phyloP scores from a whole-genome alignment of 2,888 invertebrate species.

The Noctua janthe region DNA sequence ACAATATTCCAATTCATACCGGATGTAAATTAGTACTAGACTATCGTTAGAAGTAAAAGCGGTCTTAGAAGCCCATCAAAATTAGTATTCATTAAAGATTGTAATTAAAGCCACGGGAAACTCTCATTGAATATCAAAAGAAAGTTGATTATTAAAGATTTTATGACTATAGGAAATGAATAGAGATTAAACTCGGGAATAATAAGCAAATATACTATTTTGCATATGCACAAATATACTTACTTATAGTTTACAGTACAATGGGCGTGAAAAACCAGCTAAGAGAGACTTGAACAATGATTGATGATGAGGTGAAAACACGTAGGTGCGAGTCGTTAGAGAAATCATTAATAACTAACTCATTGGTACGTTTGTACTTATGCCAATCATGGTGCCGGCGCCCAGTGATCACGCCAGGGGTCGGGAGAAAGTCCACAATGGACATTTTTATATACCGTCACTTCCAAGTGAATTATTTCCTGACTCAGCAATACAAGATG shows the following conservation, averaged over 20 bases:
- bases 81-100: constrained; percentile 40
- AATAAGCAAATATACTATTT: constrained; percentile 20
- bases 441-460: constrained; percentile 63
- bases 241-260: constrained; percentile 30
- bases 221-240: constrained; percentile 34
- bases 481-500: constrained; percentile 62
- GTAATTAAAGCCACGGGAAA: constrained; percentile 27
- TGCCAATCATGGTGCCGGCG: constrained; percentile 74
- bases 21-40: constrained; percentile 29
- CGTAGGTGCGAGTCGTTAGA: constrained; percentile 66
- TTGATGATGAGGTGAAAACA: constrained; percentile 71
- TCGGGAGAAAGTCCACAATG: constrained; percentile 75
- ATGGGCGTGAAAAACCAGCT: constrained; percentile 54
- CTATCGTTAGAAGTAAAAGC: constrained; percentile 20
- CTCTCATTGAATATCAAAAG: constrained; percentile 25
- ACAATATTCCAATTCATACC: constrained; percentile 4
- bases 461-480: constrained; percentile 56
- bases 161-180: constrained; percentile 38
- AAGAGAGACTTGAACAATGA: constrained; percentile 66
- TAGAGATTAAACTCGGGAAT: constrained; percentile 16
- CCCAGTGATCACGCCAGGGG: constrained; percentile 66
- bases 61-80: constrained; percentile 15
- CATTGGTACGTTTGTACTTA: constrained; percentile 68
- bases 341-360: constrained; percentile 77
- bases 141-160: constrained; percentile 37